phyloP scores from a whole-genome alignment of 2,888 invertebrate genomes.

The Oasisia sp. region DNA sequence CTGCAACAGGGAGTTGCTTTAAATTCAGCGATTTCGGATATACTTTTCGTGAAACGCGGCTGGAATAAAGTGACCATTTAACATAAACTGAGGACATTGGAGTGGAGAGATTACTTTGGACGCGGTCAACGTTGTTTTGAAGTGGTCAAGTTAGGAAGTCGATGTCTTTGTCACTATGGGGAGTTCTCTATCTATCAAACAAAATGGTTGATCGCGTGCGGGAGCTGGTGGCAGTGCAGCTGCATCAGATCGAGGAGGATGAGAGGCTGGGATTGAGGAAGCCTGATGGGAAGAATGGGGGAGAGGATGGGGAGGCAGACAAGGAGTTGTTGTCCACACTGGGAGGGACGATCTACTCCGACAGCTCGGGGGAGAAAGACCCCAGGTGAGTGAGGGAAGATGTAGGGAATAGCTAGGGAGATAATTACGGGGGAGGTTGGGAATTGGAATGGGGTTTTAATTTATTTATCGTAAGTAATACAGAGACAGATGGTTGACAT shows the following conservation, averaged over 20 bases:
- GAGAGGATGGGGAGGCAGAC: background rate
- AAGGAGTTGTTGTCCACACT: background rate
- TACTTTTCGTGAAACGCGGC: background rate
- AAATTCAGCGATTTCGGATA: background rate
- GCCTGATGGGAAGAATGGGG: background rate
- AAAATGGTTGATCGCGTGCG: constrained; percentile 24
- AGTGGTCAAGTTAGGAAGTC: background rate
- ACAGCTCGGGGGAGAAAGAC: background rate
- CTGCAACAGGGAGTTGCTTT: background rate
- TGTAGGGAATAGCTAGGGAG: background rate
- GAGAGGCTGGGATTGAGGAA: background rate
- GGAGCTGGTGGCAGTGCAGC: constrained; percentile 24
- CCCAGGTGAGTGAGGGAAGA: background rate
- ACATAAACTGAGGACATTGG: background rate
- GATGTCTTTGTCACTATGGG: background rate
- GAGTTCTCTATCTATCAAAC: constrained; percentile 1
- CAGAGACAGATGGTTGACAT: background rate
- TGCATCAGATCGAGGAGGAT: constrained; percentile 26
- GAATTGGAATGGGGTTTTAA: too few species aligned
- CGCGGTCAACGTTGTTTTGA: background rate
- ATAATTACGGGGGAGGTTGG: background rate
- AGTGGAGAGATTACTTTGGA: background rate
- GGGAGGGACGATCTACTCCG: background rate
- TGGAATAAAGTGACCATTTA: background rate
- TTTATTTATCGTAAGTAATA: too few species aligned